Base-by-base conservation (phyloP, 2,113 vertebrate species). In the Callopanchax toddi region DNA sequence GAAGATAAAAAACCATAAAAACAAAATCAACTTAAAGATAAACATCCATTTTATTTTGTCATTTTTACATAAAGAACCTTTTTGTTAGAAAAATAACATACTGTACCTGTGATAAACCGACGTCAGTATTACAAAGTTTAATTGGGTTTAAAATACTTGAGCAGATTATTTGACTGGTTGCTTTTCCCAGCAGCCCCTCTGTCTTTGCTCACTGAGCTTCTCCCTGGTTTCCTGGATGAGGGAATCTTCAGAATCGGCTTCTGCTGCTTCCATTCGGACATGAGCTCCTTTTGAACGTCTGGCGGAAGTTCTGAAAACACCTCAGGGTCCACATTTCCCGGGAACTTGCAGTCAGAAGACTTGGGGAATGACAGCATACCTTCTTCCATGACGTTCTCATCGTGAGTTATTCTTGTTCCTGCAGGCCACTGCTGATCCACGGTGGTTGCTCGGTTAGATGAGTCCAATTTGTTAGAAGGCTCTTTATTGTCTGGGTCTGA, bases 301-400 rank as follows among this genome's bases (percentile, higher is more conserved):
- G 65, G 46, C 0, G 96, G 95, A 7, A 98, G 90, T 73, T 96
- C 91, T 2, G 90, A 93, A 86, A 97, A 98, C 42, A 95, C 93
- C 29, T 80, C 48, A 18, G 89, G 76, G 67, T 98, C 94, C 3
- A 97, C 81, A 1, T 88, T 68, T 58, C 88, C 69, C 7, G 94
- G 96, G 49, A 95, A 76, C 5, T 60, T 23, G 4, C 55, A 58
- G 79, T 85, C 72, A 81, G 79, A 61, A 40, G 70, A 60, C 42
- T 0, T 6, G 5, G 23, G 23, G 10, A 46, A 44, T 16, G 60
- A 61, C 17, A 4, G 22, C 10, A 32, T 56, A 22, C 25, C 60
- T 40, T 54, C 50, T 37, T 65, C 76, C 10, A 3, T 36, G 40
- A 42, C 5, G 2, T n/a, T 26, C 17, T 56, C 61, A 54, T 21